Percentiles rank a stretch among this genome's conserved stretches.
These are phyloP conservation scores for Halcyon malimbica DNA, from an alignment of 2,113 vertebrate species.

Conservation along the genomic window DNA sequence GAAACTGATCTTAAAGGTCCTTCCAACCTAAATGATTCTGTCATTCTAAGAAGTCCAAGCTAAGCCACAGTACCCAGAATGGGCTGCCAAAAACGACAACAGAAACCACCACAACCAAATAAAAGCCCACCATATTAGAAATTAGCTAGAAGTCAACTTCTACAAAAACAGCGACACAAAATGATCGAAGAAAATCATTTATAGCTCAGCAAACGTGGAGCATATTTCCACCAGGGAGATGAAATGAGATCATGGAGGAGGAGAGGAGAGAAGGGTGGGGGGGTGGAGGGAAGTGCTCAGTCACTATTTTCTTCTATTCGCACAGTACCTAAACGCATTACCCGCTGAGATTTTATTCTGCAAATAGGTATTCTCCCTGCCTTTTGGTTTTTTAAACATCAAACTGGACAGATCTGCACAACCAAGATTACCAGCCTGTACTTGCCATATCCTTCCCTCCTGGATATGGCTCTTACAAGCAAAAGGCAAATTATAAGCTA, in stretches of 20 bases:
- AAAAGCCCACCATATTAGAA: neutral
- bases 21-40: neutral
- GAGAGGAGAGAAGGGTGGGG: too few species aligned
- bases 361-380: neutral
- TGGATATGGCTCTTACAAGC: neutral
- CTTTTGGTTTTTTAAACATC: too few species aligned
- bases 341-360: neutral
- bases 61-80: neutral
- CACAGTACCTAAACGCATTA: neutral
- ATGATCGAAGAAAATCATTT: neutral
- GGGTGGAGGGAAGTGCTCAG: too few species aligned
- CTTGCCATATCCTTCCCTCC: neutral
- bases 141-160: neutral
- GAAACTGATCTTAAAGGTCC: neutral
- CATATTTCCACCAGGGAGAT: neutral
- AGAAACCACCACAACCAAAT: neutral
- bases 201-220: neutral
- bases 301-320: neutral
- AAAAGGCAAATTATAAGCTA: neutral
- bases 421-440: neutral
- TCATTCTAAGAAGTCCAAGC: neutral
- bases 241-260: neutral
- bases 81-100: neutral
- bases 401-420: neutral
- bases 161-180: neutral